These are phyloP conservation scores for Lycocerus yunnanus DNA, from an alignment of 2,888 invertebrate genomes.

Conservation along the genomic window DNA sequence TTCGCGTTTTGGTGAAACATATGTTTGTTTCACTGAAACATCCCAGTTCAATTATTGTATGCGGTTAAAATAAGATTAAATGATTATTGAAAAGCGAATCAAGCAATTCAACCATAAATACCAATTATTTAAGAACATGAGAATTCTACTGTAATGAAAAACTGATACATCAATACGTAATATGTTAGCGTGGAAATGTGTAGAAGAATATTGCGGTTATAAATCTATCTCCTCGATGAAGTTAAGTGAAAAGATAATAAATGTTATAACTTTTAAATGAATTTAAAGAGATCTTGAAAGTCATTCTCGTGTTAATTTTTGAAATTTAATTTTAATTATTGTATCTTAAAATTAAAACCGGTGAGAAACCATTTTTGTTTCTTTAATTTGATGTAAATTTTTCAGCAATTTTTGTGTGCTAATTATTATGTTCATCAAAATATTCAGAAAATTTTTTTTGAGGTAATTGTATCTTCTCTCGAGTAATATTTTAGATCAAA, in stretches of 20 bases:
- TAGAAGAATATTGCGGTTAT: conserved; percentile 9
- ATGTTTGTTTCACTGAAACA: neutral
- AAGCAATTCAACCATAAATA: conserved; percentile 13
- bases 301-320: neutral
- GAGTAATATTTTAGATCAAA: neutral
- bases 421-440: neutral
- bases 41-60: neutral
- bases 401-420: neutral
- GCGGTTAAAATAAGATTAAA: neutral
- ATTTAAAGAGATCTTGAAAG: neutral
- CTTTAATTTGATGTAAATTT: neutral
- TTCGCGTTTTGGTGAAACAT: neutral
- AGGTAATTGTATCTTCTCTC: neutral
- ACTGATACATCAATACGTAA: conserved; percentile 6
- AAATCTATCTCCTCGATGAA: neutral
- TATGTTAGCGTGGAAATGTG: conserved; percentile 1
- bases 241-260: neutral
- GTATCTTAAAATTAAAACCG: neutral
- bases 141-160: conserved; percentile 5
- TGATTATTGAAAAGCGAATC: neutral
- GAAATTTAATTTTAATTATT: neutral
- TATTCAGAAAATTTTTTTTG: neutral
- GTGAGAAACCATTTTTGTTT: neutral
- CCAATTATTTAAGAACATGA: conserved; percentile 8
- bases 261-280: neutral